These are phyloP conservation scores for Aldrovandia affinis DNA, from an alignment of 2,797 vertebrate genomes.

Conservation along the genomic window DNA sequence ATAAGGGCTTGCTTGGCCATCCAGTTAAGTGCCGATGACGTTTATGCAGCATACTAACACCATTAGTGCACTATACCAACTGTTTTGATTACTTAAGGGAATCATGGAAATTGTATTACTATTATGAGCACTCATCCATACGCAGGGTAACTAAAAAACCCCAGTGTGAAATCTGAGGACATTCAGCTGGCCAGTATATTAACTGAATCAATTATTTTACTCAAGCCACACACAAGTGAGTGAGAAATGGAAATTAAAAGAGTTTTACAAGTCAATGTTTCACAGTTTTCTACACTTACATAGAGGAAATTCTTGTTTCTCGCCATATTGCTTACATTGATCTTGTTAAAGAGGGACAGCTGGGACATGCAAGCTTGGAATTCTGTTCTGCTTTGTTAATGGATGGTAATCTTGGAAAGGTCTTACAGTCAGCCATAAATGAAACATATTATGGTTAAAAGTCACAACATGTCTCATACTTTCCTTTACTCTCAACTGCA, in stretches of 20 bases:
- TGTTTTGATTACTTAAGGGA: not conserved
- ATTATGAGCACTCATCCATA: not conserved
- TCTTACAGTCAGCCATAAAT: not conserved
- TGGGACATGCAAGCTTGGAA: not conserved
- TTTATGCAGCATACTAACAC: not conserved
- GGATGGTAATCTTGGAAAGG: not conserved
- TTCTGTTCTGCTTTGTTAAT: not conserved
- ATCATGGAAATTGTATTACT: not conserved
- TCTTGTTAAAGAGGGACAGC: not conserved
- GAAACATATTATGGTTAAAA: not conserved
- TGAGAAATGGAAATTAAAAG: not conserved
- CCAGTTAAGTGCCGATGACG: not conserved
- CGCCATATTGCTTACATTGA: not conserved
- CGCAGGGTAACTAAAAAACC: not conserved
- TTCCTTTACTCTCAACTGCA: not conserved
- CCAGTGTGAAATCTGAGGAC: not conserved
- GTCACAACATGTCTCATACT: not conserved
- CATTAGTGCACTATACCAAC: not conserved
- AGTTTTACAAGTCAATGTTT: not conserved
- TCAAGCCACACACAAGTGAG: not conserved
- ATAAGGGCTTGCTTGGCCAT: conserved; percentile 1
- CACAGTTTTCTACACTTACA: not conserved
- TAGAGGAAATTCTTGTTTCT: not conserved
- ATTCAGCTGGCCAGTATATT: not conserved
- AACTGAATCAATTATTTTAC: not conserved